A percentile compares a stretch with the other conserved stretches of the same genome.
phyloP scores from a whole-genome alignment of 1,140 invertebrate species.

The Caenorhabditis briggsae region DNA sequence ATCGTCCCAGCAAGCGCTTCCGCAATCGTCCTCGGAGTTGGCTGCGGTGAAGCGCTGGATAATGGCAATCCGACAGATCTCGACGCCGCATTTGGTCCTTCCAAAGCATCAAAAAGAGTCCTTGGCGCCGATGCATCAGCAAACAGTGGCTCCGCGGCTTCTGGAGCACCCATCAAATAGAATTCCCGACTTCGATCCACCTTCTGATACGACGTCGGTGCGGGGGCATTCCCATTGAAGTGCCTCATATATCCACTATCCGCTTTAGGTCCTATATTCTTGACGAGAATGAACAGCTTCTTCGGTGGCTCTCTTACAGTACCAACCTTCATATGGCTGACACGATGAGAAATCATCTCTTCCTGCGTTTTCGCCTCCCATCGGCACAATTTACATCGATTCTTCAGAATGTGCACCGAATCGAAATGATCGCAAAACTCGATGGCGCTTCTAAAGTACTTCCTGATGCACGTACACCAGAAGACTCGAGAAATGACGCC shows the following conservation, averaged over 20 bases:
- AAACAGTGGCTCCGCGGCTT: too few relatives aligned
- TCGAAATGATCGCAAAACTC: slow-evolving; percentile 41
- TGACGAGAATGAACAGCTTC: slow-evolving; percentile 3
- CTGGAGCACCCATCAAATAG: neutral
- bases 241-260: slow-evolving; percentile 2
- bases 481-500: too few relatives aligned
- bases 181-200: neutral
- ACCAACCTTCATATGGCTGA: neutral
- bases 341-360: neutral
- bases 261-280: neutral
- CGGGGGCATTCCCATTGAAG: neutral
- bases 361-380: neutral
- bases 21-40: too few relatives aligned
- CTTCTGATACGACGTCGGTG: neutral
- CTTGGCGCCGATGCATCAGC: neutral
- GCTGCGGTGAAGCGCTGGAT: too few relatives aligned
- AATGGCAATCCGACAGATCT: neutral
- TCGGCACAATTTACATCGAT: neutral
- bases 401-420: neutral
- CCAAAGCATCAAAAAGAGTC: neutral
- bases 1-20: too few relatives aligned
- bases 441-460: neutral
- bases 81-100: neutral
- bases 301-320: neutral
- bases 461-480: neutral